Conservation (phyloP, 2,113 vertebrate genomes). For the Rissa tridactyla region DNA sequence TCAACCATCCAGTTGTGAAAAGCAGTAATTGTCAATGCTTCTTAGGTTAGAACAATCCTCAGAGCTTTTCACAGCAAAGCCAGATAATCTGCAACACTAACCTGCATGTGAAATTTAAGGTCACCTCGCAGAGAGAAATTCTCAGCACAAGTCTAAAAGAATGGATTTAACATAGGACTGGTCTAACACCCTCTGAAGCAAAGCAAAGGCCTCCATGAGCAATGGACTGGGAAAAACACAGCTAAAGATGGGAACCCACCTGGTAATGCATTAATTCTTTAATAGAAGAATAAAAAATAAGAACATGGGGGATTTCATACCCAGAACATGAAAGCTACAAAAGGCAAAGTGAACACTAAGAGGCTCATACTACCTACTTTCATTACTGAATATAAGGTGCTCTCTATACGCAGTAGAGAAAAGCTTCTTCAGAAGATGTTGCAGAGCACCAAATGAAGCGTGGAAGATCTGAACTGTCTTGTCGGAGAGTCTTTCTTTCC, state of each 20-base stretch:
- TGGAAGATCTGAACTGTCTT: background rate
- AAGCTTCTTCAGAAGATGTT: background rate
- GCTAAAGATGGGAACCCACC: background rate
- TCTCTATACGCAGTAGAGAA: background rate
- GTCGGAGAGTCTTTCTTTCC: background rate
- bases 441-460: background rate
- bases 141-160: background rate
- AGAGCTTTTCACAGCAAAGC: conserved; percentile 19
- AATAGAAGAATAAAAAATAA: background rate
- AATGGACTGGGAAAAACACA: background rate
- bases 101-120: background rate
- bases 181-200: background rate
- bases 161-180: background rate
- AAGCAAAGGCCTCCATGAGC: background rate
- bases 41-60: background rate
- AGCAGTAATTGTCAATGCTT: background rate
- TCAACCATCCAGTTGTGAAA: background rate
- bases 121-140: background rate
- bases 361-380: background rate
- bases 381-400: background rate
- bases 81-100: background rate
- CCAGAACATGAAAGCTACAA: background rate
- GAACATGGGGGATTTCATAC: background rate
- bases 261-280: background rate
- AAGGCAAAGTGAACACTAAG: background rate